Percentiles rank a stretch among this genome's conserved stretches.
Conservation (phyloP, 2,113 vertebrate species). For the Petromus typicus region DNA sequence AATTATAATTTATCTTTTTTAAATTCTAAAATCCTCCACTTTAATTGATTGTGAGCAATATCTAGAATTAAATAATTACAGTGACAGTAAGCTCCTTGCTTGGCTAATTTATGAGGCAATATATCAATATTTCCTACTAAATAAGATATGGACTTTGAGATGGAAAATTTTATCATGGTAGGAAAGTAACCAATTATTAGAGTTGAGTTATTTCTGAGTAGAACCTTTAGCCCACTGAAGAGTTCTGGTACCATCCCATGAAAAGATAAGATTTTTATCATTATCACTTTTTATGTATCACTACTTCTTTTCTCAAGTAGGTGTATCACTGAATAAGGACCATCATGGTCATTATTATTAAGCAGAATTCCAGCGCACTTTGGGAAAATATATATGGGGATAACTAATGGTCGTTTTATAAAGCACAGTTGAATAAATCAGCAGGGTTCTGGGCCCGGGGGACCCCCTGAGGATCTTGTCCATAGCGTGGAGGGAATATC, state of each 20-base stretch:
- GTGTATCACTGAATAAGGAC: neutral
- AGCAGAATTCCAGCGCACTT: neutral
- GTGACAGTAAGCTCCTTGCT: neutral
- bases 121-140: neutral
- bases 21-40: neutral
- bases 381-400: neutral
- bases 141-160: neutral
- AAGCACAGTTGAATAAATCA: too few relatives aligned
- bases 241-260: neutral
- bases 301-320: neutral
- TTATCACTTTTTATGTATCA: neutral
- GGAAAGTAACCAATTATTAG: neutral
- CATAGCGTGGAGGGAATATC: too few relatives aligned
- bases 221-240: neutral
- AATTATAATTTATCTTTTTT: neutral
- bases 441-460: too few relatives aligned
- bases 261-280: neutral
- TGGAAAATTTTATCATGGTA: neutral
- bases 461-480: too few relatives aligned
- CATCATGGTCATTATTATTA: neutral
- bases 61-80: neutral
- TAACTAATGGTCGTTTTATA: too few relatives aligned
- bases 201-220: neutral
- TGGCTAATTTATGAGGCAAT: neutral
- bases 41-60: neutral